Base-by-base conservation (phyloP, 2,797 vertebrate species). In the Anas bahamensis region DNA sequence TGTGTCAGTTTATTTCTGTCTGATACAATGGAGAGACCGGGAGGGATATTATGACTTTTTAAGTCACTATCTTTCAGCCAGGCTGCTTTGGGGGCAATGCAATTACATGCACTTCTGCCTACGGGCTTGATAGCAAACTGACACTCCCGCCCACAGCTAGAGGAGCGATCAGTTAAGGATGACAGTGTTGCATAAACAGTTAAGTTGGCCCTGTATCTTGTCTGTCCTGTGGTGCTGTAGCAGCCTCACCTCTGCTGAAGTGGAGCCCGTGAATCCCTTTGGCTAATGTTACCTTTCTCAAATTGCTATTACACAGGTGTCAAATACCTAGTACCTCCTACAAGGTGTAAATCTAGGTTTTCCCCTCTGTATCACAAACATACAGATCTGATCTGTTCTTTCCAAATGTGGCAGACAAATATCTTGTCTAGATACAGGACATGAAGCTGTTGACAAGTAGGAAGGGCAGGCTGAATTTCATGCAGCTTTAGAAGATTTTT, bases 31-130 rank as follows among this genome's bases (percentile, higher is more conserved):
- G 65, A 79, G 46, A 77, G 53, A 17, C 48, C 3, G 1, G 17
- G 46, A 91, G 78, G 71, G 48, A 65, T 80, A 59, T 72, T 31
- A 71, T 48, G 65, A 59, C 24, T 91, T 84, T 65, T 71, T 10
- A 83, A 91, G 75, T 72, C 83, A 13, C 90, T 79, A 1, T 82
- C 65, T 91, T 71, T 68, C 46, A 64, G 57, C 44, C 35, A 48
- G 42, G n/a, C 68, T 90, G 57, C 83, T 94, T 7, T 83, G 82
- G 39, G 66, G 55, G 39, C 50, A 75, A 28, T 33, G n/a, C 37
- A 92, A 72, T 92, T 65, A 52, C 1, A 3, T 41, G 53, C 4
- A 84, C 7, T 91, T 82, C 61, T 2, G 3, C 65, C 57, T 59
- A 6, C 29, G 39, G 88, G 56, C 68, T 91, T 39, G 41, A 69